Evolutionary conservation across 2,113 vertebrate genomes (phyloP).

Genomic region (Beaufortia kweichowensis): DNA sequence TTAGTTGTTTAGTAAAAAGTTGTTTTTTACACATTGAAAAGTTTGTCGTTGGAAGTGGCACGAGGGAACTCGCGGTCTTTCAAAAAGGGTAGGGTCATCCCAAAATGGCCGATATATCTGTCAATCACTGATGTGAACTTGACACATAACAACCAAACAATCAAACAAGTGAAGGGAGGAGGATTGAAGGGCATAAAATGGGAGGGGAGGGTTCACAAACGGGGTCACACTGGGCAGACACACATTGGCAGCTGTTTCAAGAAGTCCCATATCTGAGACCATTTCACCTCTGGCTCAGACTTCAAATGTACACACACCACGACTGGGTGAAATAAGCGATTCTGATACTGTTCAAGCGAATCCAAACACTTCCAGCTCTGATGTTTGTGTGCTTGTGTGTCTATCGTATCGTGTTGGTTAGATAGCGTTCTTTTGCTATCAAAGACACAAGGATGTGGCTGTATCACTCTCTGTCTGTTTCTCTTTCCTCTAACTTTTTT

Average conservation of each 20-base stretch:
- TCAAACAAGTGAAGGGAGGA: neutral
- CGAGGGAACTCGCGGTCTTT: too few species aligned
- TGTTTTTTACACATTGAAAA: too few species aligned
- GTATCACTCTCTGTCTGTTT: neutral
- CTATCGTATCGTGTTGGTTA: neutral
- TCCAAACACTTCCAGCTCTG: conserved; percentile 31
- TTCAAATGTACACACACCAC: neutral
- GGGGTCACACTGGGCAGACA: neutral
- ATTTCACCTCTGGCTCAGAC: conserved; percentile 14
- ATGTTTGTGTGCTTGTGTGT: conserved; percentile 8
- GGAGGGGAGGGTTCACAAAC: neutral
- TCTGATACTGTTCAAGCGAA: conserved; percentile 3
- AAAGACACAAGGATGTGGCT: conserved; percentile 15
- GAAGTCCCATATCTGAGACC: neutral
- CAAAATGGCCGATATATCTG: too few species aligned
- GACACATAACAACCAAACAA: too few species aligned
- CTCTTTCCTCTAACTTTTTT: neutral
- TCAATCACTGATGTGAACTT: too few species aligned
- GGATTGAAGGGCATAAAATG: neutral
- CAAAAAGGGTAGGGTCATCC: too few species aligned
- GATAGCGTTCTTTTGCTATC: conserved; percentile 13
- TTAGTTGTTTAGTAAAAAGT: too few species aligned
- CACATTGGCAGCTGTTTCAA: neutral
- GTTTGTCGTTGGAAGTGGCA: too few species aligned
- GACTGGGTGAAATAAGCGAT: conserved; percentile 5